Percentiles rank a stretch among this genome's conserved stretches.
These are phyloP conservation scores for Tragelaphus imberbis DNA, from an alignment of 2,113 vertebrate genomes.

Conservation along the genomic window DNA sequence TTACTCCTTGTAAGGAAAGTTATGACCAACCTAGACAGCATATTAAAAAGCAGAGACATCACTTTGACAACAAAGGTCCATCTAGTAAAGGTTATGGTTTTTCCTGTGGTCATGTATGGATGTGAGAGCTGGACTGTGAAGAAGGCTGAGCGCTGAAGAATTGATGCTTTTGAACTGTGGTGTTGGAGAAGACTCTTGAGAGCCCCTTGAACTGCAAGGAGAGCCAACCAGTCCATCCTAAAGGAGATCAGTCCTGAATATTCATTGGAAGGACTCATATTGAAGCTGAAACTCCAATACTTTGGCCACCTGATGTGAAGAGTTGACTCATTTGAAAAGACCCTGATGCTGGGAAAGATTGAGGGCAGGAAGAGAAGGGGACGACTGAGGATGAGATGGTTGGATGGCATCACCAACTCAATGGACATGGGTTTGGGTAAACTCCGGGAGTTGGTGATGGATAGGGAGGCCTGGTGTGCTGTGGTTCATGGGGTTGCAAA, in stretches of 20 bases:
- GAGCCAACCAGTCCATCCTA: not conserved
- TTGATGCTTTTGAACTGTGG: not conserved
- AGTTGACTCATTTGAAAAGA: not conserved
- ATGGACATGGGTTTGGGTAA: not conserved
- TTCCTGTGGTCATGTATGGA: not conserved
- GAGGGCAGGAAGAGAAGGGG: not conserved
- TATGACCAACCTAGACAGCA: not conserved
- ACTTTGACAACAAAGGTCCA: not conserved
- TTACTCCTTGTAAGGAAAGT: not conserved
- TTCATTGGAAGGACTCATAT: not conserved
- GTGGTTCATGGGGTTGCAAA: fast-evolving
- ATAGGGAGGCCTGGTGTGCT: not conserved
- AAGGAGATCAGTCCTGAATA: not conserved
- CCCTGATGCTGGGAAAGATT: not conserved
- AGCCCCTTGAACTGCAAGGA: not conserved
- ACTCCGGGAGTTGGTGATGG: not conserved
- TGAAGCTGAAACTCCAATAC: not conserved
- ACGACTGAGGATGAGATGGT: not conserved
- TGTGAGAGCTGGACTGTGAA: not conserved
- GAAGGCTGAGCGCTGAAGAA: not conserved
- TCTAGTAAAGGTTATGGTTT: not conserved
- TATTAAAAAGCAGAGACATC: not conserved
- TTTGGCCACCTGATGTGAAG: not conserved
- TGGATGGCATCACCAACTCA: not conserved
- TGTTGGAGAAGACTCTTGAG: not conserved